phyloP scores from a whole-genome alignment of 2,888 invertebrate species.

The Diarsia rubi region DNA sequence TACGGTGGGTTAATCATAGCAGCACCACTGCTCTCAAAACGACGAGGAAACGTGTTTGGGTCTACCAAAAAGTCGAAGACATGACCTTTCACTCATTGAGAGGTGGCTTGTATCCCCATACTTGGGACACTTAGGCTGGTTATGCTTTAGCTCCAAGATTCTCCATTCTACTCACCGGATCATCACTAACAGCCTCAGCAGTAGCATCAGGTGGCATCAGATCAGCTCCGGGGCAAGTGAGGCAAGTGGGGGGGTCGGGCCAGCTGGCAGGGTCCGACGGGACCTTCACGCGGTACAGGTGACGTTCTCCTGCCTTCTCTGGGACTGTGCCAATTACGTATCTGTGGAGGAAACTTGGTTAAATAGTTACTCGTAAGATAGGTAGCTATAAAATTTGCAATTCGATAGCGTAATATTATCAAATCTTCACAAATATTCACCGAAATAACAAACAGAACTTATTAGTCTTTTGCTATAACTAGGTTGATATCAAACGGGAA shows the following conservation, averaged over 20 bases:
- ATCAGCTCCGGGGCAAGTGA: slow-evolving; percentile 88
- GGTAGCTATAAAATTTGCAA: not conserved
- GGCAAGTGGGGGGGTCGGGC: slow-evolving; percentile 89
- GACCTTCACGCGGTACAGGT: slow-evolving; percentile 93
- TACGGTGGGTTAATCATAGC: not conserved
- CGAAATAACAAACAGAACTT: not conserved
- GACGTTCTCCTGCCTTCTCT: slow-evolving; percentile 94
- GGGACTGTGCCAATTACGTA: slow-evolving; percentile 96
- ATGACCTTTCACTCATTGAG: not conserved
- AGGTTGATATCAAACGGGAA: not conserved
- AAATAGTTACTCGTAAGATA: too few species aligned
- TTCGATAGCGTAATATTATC: too few species aligned
- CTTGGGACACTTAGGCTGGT: not conserved
- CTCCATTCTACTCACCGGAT: slow-evolving; percentile 67
- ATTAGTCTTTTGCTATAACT: not conserved
- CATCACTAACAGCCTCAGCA: slow-evolving; percentile 71
- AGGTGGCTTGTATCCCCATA: not conserved
- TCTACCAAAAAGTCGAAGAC: not conserved
- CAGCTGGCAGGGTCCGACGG: slow-evolving; percentile 79
- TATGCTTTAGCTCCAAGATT: not conserved
- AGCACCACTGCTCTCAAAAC: not conserved
- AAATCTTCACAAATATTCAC: too few species aligned
- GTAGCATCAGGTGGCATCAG: slow-evolving; percentile 69
- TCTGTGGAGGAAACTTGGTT: slow-evolving; percentile 81
- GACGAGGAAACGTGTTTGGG: not conserved